A percentile compares a stretch with the other conserved stretches of the same genome.
phyloP scores from a whole-genome alignment of 2,888 invertebrate species.

The Ophion ventricosus region DNA sequence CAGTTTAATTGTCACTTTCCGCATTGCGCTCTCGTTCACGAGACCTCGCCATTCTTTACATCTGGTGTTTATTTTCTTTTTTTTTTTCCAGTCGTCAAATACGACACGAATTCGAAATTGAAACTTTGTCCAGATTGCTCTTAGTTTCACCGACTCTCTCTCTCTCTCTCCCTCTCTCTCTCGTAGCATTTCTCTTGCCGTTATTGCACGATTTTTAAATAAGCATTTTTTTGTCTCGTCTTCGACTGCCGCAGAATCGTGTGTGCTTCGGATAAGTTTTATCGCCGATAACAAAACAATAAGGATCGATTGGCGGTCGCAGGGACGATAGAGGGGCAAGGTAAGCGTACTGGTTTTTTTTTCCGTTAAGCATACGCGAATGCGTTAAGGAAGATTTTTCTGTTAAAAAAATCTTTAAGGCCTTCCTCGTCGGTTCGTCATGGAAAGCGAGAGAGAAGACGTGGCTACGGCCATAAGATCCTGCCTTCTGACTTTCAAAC shows the following conservation, averaged over 20 bases:
- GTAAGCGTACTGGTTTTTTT: neutral
- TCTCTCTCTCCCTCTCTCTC: no score
- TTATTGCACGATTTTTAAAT: neutral
- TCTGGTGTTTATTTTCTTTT: neutral
- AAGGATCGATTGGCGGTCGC: neutral
- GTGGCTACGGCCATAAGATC: constrained; percentile 83
- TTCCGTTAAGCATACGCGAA: neutral
- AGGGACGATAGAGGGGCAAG: neutral
- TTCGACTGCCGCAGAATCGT: constrained; percentile 2
- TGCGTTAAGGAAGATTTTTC: neutral
- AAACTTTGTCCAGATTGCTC: neutral
- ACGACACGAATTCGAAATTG: neutral
- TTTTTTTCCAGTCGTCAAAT: neutral
- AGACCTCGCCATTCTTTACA: neutral
- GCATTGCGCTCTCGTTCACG: constrained; percentile 39
- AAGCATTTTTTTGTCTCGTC: neutral
- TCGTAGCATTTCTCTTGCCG: neutral
- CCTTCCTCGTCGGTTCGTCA: constrained; percentile 24
- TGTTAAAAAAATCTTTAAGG: constrained; percentile 17
- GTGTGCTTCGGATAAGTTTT: neutral
- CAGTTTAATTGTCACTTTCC: constrained; percentile 50
- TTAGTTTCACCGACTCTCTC: neutral
- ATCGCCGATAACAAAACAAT: neutral
- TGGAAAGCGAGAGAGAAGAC: constrained; percentile 84
- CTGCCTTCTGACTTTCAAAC: constrained; percentile 85